phyloP scores from a whole-genome alignment of 2,113 vertebrate genomes.

The Rhipidura dahli region DNA sequence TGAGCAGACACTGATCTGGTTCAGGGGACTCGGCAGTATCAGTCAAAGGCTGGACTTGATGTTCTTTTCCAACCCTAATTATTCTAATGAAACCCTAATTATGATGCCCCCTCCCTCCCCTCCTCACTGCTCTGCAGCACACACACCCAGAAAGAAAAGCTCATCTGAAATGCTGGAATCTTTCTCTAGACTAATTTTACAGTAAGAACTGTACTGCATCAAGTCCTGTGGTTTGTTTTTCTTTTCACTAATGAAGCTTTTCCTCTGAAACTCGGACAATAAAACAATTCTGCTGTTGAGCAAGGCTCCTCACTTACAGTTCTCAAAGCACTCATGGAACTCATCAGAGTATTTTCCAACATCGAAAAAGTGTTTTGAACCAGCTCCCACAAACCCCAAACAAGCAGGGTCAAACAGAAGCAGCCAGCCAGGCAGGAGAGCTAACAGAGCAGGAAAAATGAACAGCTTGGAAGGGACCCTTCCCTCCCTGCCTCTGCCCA shows the following conservation, averaged over 20 bases:
- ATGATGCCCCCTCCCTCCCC: not conserved
- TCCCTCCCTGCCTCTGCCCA: not conserved
- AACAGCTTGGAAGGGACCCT: not conserved
- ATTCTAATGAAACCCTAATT: not conserved
- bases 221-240: not conserved
- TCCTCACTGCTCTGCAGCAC: not conserved
- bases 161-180: accelerated
- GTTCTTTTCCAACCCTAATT: not conserved
- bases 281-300: not conserved
- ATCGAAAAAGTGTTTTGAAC: not conserved
- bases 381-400: not conserved
- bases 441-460: accelerated
- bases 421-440: not conserved
- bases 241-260: not conserved
- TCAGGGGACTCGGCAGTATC: not conserved
- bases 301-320: not conserved
- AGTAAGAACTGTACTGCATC: not conserved
- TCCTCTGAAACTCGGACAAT: not conserved
- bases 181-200: not conserved
- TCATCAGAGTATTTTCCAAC: not conserved
- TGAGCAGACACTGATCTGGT: not conserved
- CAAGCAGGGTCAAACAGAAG: not conserved
- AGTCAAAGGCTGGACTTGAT: not conserved
- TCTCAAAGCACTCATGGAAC: not conserved
- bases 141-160: accelerated